Evolutionary conservation across 1,140 invertebrate genomes (phyloP), one percentile per base, ranked within the genome.

Genomic region (Philopotamus ludificatus): DNA sequence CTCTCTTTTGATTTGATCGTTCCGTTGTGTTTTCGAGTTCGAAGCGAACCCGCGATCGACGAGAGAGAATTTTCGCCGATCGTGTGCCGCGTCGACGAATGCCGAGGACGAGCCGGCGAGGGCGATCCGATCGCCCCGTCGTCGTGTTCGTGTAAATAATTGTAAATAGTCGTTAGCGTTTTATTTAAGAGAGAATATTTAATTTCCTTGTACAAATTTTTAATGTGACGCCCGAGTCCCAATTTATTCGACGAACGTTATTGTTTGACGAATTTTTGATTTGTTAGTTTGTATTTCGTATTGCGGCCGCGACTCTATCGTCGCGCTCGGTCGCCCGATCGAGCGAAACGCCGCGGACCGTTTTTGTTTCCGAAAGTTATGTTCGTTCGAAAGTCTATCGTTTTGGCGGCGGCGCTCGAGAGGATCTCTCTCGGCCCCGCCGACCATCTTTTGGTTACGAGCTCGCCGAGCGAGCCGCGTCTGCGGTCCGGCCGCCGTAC

Each of bases 131-230:
- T n/a, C n/a, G n/a, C n/a, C n/a, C n/a, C n/a, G n/a, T n/a, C 54
- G 20, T 21, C 8, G 42, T 42, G 42, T 57, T 55, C 34, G 39
- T 69, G 68, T 70, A 70, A 50, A 70, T 70, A 70, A 25, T 60
- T 70, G 68, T 70, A 70, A 63, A 70, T 70, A 70, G 44, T 23
- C 28, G 51, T 66, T 66, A 66, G 53, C 44, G 62, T 66, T 66
- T 70, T 64, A 64, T 70, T 70, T 66, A 39, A 66, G 49, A 39
- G 12, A 65, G 22, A 69, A 60, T 66, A 61, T 63, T 63, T 66
- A 66, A 68, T 60, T 68, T 55, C 28, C 61, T 58, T 51, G 60
- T 62, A 51, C 60, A 51, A 62, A 62, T 62, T 50, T 62, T 39
- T 62, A 39, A 62, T 53, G 16, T 10, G 18, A 50, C 44, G 34